Percentiles rank a stretch among this genome's conserved stretches.
Evolutionary conservation across 2,797 vertebrate species (phyloP).

Genomic region (Hipposideros larvatus): DNA sequence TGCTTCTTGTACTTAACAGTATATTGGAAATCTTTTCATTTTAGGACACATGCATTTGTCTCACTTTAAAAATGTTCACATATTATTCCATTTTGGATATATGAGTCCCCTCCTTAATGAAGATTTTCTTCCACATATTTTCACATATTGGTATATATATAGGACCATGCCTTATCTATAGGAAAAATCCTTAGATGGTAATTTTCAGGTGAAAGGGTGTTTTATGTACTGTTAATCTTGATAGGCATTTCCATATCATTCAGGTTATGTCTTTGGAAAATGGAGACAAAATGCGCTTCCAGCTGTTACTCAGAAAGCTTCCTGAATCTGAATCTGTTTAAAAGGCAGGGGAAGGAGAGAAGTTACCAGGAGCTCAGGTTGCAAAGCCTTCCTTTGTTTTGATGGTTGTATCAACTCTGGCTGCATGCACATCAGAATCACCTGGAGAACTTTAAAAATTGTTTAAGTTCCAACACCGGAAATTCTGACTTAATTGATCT

Average conservation of each 20-base stretch:
- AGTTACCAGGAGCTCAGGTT: not conserved
- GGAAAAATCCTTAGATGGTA: not conserved
- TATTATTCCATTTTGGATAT: not conserved
- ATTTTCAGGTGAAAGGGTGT: not conserved
- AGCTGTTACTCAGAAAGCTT: conserved; percentile 3
- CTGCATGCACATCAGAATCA: not conserved
- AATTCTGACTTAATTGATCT: not conserved
- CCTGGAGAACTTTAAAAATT: not conserved
- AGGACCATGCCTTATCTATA: not conserved
- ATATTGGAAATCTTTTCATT: not conserved
- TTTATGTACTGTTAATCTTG: conserved; percentile 14
- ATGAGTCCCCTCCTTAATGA: not conserved
- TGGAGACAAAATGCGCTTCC: conserved; percentile 8
- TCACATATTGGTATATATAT: not conserved
- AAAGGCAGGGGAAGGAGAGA: not conserved
- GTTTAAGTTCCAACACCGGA: not conserved
- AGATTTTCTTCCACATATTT: not conserved
- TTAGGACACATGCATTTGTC: not conserved
- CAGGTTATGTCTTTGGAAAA: not conserved
- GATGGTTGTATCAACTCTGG: not conserved
- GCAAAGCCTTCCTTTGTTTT: not conserved
- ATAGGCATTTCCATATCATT: conserved; percentile 5
- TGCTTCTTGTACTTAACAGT: not conserved
- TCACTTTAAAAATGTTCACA: not conserved
- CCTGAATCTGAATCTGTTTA: not conserved